Conservation (phyloP, 2,888 invertebrate genomes). For the Sylvicola cinctus region DNA sequence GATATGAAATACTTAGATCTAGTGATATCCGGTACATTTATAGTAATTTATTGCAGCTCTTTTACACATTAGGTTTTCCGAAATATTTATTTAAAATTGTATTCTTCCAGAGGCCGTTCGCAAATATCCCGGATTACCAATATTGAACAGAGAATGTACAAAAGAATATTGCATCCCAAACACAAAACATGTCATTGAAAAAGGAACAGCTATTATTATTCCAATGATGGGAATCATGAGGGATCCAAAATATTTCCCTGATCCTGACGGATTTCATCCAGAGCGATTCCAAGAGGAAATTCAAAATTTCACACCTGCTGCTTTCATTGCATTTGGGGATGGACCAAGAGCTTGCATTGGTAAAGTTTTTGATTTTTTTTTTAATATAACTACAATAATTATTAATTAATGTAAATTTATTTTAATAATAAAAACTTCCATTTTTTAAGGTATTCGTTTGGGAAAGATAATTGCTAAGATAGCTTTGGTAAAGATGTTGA, state of each 20-base stretch:
- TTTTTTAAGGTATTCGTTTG: conserved; percentile 14
- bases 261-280: conserved; percentile 25
- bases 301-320: conserved; percentile 13
- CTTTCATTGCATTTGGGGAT: conserved; percentile 22
- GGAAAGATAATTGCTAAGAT: conserved; percentile 19
- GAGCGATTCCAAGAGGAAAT: conserved; percentile 19
- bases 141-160: conserved; percentile 23
- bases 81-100: too few species aligned
- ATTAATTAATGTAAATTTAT: too few species aligned
- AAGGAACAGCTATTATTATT: conserved; percentile 21
- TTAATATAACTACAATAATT: background rate
- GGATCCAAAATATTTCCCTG: conserved; percentile 22
- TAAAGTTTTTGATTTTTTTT: conserved; percentile 7
- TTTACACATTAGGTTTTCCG: too few species aligned
- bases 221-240: conserved; percentile 24
- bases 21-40: conserved; percentile 23
- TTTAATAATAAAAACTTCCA: too few species aligned
- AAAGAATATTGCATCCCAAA: conserved; percentile 18
- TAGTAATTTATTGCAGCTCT: too few species aligned
- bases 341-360: conserved; percentile 24
- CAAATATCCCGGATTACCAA: conserved; percentile 24
- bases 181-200: conserved; percentile 16
- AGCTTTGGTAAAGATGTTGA: conserved; percentile 16
- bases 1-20: conserved; percentile 26
- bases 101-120: too few species aligned